A percentile compares a stretch with the other conserved stretches of the same genome.
Conservation (phyloP, 2,113 vertebrate genomes). For the Bufo gargarizans region DNA sequence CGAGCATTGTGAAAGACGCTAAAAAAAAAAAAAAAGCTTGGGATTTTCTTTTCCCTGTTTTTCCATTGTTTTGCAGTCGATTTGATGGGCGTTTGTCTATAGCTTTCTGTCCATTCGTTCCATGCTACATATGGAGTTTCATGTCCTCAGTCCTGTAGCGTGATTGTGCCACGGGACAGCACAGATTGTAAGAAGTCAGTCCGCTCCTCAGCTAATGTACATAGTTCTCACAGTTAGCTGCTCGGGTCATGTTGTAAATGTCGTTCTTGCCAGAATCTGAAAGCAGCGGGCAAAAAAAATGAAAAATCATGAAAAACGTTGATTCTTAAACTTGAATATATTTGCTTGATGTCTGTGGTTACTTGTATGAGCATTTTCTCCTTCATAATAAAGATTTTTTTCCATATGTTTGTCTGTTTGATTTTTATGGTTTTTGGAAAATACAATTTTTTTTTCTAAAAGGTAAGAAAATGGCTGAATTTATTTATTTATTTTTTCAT, state of each 20-base stretch:
- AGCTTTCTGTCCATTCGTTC: slow-evolving; percentile 18
- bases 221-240: slow-evolving; percentile 27
- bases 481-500: too few relatives aligned
- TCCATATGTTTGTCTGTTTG: background rate
- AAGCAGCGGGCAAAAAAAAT: slow-evolving; percentile 24
- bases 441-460: too few relatives aligned
- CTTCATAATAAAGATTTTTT: slow-evolving; percentile 46
- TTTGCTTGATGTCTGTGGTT: slow-evolving; percentile 50
- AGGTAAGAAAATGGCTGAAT: too few relatives aligned
- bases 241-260: slow-evolving; percentile 51
- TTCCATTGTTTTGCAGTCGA: background rate
- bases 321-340: slow-evolving; percentile 43
- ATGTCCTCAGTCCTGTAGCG: slow-evolving; percentile 14
- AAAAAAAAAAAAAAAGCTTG: background rate
- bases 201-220: slow-evolving; percentile 32
- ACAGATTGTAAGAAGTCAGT: slow-evolving; percentile 29
- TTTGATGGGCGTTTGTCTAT: slow-evolving; percentile 22
- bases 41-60: background rate
- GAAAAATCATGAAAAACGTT: slow-evolving; percentile 2
- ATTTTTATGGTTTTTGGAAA: background rate
- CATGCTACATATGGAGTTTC: background rate
- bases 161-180: slow-evolving; percentile 19
- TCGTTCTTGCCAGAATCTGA: slow-evolving; percentile 39
- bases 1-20: slow-evolving; percentile 26
- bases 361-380: slow-evolving; percentile 45